Percentiles rank a stretch among this genome's conserved stretches.
phyloP scores from a whole-genome alignment of 1,140 invertebrate genomes.

The Venturia canescens region DNA sequence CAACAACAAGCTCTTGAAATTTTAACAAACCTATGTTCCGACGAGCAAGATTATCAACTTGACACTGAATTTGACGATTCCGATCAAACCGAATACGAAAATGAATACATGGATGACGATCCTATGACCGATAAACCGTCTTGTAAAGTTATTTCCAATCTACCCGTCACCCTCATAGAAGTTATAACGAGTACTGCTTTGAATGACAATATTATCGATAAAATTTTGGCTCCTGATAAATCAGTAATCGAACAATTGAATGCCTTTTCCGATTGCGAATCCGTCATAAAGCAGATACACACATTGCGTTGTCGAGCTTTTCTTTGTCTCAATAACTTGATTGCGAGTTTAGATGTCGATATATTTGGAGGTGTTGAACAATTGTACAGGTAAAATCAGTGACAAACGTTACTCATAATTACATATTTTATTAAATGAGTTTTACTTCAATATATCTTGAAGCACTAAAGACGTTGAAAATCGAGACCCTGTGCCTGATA shows the following conservation, averaged over 20 bases:
- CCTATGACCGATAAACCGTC: slow-evolving; percentile 62
- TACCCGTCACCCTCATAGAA: slow-evolving; percentile 76
- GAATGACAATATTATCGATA: slow-evolving; percentile 78
- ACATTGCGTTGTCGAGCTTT: slow-evolving; percentile 79
- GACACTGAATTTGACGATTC: slow-evolving; percentile 75
- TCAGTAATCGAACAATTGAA: slow-evolving; percentile 77
- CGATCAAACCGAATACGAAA: slow-evolving; percentile 74
- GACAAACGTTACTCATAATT: background rate
- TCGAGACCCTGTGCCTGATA: too few relatives aligned
- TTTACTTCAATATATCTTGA: too few relatives aligned
- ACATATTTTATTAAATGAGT: too few relatives aligned
- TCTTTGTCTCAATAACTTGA: slow-evolving; percentile 83
- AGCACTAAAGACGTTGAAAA: too few relatives aligned
- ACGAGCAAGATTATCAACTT: slow-evolving; percentile 78
- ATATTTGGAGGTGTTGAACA: slow-evolving; percentile 79
- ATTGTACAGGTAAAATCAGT: slow-evolving; percentile 69
- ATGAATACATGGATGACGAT: slow-evolving; percentile 70
- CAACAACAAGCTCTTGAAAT: slow-evolving; percentile 84
- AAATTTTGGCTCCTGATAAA: slow-evolving; percentile 75
- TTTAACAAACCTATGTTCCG: slow-evolving; percentile 84
- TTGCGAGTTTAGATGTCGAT: slow-evolving; percentile 79
- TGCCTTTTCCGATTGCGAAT: slow-evolving; percentile 74
- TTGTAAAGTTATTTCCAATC: slow-evolving; percentile 66
- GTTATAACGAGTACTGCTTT: slow-evolving; percentile 77
- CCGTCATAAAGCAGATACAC: slow-evolving; percentile 74